A percentile compares a stretch with the other conserved stretches of the same genome.
phyloP scores from a whole-genome alignment of 2,113 vertebrate genomes.

The Phoenicopterus ruber region DNA sequence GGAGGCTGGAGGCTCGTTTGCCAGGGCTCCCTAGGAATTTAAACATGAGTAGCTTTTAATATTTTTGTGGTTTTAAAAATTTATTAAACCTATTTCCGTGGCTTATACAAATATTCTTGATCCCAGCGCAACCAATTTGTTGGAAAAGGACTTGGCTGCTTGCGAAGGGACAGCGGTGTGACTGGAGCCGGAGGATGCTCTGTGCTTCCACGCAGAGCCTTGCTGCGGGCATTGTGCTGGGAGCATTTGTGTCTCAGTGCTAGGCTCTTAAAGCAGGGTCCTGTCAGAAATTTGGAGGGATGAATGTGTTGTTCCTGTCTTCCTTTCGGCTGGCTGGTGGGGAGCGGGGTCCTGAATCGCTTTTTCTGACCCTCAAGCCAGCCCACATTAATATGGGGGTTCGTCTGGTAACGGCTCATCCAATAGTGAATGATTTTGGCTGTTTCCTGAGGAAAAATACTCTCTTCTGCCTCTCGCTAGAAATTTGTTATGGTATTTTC shows the following conservation, averaged over 20 bases:
- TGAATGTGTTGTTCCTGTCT: background rate
- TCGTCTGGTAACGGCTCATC: background rate
- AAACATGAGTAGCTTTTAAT: background rate
- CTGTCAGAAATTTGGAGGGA: background rate
- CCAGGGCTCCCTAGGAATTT: background rate
- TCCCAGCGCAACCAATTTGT: background rate
- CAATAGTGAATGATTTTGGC: background rate
- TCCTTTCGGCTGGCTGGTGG: background rate
- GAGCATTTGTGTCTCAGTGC: background rate
- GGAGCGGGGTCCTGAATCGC: background rate
- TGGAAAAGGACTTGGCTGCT: background rate
- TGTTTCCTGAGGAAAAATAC: background rate
- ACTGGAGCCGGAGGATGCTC: background rate
- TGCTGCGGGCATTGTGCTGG: accelerated
- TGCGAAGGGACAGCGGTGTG: background rate
- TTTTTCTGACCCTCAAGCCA: background rate
- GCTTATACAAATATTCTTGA: background rate
- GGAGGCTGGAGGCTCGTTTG: background rate
- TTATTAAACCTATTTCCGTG: background rate
- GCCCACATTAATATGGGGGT: background rate
- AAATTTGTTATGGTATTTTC: background rate
- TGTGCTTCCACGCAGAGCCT: background rate
- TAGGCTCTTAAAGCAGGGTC: background rate
- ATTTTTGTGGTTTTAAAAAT: background rate
- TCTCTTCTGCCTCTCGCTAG: accelerated